These are phyloP conservation scores for Polyergus mexicanus DNA, from an alignment of 1,140 invertebrate species.

Conservation along the genomic window DNA sequence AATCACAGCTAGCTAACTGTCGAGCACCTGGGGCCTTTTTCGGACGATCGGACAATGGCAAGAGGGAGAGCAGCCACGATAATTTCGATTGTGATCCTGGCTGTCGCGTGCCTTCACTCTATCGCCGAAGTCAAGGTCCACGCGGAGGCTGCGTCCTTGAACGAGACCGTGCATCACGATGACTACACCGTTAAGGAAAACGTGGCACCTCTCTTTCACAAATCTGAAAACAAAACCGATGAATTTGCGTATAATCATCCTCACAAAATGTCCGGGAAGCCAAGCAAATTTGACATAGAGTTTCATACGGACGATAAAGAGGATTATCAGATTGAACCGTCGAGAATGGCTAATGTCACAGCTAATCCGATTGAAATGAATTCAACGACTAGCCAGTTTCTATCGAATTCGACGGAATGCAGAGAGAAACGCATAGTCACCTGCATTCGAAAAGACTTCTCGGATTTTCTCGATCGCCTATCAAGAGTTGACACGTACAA, in stretches of 20 bases:
- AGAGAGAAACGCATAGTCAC: slow-evolving; percentile 44
- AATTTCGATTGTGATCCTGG: slow-evolving; percentile 72
- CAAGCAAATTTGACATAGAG: slow-evolving; percentile 82
- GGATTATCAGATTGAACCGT: slow-evolving; percentile 73
- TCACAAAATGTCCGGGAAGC: slow-evolving; percentile 77
- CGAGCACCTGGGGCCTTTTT: slow-evolving; percentile 13
- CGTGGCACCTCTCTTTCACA: slow-evolving; percentile 43
- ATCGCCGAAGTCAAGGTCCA: slow-evolving; percentile 74
- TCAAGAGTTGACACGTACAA: slow-evolving; percentile 76
- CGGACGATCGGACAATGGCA: slow-evolving; percentile 71
- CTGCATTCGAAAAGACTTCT: slow-evolving; percentile 70
- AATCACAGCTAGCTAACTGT: slow-evolving; percentile 68
- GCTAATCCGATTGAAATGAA: slow-evolving; percentile 14
- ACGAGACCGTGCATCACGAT: slow-evolving; percentile 64
- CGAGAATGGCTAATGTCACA: slow-evolving; percentile 59
- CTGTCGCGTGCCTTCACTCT: slow-evolving; percentile 68
- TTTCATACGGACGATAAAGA: slow-evolving; percentile 74
- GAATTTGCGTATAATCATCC: slow-evolving; percentile 65
- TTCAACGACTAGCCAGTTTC: neutral
- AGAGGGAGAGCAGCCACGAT: slow-evolving; percentile 69
- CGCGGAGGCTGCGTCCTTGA: slow-evolving; percentile 69
- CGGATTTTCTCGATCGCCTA: slow-evolving; percentile 74
- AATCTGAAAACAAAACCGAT: slow-evolving; percentile 32
- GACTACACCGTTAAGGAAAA: slow-evolving; percentile 36
- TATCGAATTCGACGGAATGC: slow-evolving; percentile 11